phyloP scores from a whole-genome alignment of 2,113 vertebrate species.

The Herpetotheres cachinnans region DNA sequence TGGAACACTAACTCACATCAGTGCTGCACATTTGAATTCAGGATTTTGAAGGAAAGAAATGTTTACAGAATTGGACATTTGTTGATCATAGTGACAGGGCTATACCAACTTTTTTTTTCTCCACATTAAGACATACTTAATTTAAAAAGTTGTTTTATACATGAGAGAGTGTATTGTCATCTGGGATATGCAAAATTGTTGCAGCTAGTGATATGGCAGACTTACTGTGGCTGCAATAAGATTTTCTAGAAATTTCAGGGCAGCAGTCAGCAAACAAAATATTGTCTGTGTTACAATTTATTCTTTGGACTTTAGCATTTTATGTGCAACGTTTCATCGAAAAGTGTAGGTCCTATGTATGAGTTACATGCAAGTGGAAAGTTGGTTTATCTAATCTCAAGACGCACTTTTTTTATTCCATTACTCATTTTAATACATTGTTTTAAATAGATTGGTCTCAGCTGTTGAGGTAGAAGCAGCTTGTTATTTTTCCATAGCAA shows the following conservation, averaged over 20 bases:
- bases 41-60: neutral
- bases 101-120: neutral
- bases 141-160: neutral
- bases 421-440: slow-evolving; percentile 6
- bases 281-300: neutral
- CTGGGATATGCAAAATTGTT: neutral
- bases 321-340: neutral
- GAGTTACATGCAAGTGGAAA: neutral
- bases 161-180: neutral
- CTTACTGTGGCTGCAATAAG: neutral
- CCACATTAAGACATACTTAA: neutral
- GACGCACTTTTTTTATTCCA: neutral
- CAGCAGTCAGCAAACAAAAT: neutral
- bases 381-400: neutral
- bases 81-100: neutral
- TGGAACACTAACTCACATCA: neutral
- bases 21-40: neutral
- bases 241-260: neutral
- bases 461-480: slow-evolving; percentile 31
- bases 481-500: slow-evolving; percentile 58
- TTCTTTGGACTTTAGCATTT: neutral
- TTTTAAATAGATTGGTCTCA: slow-evolving; percentile 60
- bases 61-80: neutral
- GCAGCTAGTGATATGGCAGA: neutral
- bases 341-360: neutral